Conservation (phyloP, 2,113 vertebrate genomes). For the Nannobrachium achirus region DNA sequence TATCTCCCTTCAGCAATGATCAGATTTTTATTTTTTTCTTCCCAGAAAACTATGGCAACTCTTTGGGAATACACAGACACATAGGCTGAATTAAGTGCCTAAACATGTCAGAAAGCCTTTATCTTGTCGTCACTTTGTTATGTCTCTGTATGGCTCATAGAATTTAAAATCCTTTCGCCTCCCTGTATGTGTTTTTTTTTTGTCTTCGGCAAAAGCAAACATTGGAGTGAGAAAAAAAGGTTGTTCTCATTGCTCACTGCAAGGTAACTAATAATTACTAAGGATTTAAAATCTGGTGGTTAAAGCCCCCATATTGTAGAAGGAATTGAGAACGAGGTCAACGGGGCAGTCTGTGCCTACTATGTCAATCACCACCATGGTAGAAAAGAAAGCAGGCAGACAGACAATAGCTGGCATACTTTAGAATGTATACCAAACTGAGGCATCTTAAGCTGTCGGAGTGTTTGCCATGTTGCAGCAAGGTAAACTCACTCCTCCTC, state of each 20-base stretch:
- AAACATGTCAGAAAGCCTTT: neutral
- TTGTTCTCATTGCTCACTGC: slow-evolving; percentile 33
- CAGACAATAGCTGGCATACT: slow-evolving; percentile 77
- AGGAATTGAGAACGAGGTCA: slow-evolving; percentile 67
- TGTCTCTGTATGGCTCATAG: slow-evolving; percentile 11
- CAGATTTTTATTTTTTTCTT: neutral
- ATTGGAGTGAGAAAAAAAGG: slow-evolving; percentile 30
- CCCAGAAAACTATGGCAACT: neutral
- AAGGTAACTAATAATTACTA: slow-evolving; percentile 50
- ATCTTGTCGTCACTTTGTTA: slow-evolving; percentile 24
- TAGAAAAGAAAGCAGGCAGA: slow-evolving; percentile 69
- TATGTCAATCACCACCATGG: slow-evolving; percentile 73
- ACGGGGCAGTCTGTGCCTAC: slow-evolving; percentile 70
- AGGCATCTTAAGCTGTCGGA: slow-evolving; percentile 56
- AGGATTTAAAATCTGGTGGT: slow-evolving; percentile 47
- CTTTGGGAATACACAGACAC: neutral
- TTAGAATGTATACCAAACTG: slow-evolving; percentile 55
- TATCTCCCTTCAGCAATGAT: neutral
- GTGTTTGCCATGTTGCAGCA: slow-evolving; percentile 48
- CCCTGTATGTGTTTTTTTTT: slow-evolving; percentile 27
- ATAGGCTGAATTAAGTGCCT: neutral
- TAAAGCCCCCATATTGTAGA: slow-evolving; percentile 48
- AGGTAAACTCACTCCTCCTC: slow-evolving; percentile 33
- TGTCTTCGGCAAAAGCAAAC: slow-evolving; percentile 24
- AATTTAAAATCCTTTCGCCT: slow-evolving; percentile 25